phyloP scores from a whole-genome alignment of 2,888 invertebrate species.

The Myathropa florea region DNA sequence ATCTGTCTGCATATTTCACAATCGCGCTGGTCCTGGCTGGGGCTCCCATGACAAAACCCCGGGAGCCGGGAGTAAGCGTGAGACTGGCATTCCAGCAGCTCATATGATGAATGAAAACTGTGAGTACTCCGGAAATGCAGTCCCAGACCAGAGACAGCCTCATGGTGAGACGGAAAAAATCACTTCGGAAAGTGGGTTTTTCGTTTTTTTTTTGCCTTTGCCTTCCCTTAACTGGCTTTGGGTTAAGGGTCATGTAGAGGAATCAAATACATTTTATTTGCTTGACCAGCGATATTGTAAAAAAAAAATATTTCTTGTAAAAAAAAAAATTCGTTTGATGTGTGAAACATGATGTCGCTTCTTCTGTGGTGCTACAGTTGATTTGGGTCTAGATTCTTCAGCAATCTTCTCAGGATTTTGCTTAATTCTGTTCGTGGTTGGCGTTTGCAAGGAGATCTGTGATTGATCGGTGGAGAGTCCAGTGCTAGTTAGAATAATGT shows the following conservation, averaged over 20 bases:
- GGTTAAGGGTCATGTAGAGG: background rate
- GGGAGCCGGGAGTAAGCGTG: slow-evolving; percentile 14
- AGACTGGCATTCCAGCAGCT: slow-evolving; percentile 35
- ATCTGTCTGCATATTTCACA: slow-evolving; percentile 49
- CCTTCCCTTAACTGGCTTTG: background rate
- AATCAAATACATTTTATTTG: background rate
- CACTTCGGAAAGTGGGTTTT: background rate
- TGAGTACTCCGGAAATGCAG: slow-evolving; percentile 49
- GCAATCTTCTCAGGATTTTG: too few species aligned
- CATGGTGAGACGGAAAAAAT: slow-evolving; percentile 8
- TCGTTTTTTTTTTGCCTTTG: background rate
- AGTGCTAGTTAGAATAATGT: too few species aligned
- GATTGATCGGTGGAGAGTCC: too few species aligned
- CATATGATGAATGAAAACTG: slow-evolving; percentile 60
- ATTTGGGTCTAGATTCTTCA: too few species aligned
- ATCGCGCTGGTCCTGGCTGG: slow-evolving; percentile 11
- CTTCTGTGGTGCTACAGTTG: too few species aligned
- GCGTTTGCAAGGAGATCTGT: too few species aligned
- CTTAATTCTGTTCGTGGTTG: too few species aligned
- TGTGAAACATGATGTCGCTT: too few species aligned
- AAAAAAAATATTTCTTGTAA: too few species aligned
- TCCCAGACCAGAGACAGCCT: slow-evolving; percentile 23
- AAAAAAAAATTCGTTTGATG: background rate
- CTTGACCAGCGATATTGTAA: background rate
- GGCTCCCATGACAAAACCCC: slow-evolving; percentile 37